Conservation (phyloP, 2,113 vertebrate species). For the Entomyzon cyanotis region DNA sequence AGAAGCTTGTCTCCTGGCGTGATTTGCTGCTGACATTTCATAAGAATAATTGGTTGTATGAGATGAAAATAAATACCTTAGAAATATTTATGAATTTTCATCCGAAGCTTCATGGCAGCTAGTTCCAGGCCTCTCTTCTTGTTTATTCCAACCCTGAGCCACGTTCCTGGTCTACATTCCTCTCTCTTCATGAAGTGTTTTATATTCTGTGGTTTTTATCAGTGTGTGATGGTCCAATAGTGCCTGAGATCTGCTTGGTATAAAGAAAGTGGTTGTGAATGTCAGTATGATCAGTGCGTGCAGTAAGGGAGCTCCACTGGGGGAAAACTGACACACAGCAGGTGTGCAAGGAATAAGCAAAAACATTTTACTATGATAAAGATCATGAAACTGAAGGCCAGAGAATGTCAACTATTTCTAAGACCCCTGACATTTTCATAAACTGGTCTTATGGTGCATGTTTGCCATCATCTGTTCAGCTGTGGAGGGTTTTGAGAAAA, state of each 20-base stretch:
- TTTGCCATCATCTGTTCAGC: conserved; percentile 57
- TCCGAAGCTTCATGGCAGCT: neutral
- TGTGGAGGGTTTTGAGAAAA: neutral
- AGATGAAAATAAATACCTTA: conserved; percentile 24
- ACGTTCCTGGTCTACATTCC: neutral
- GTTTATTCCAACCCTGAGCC: neutral
- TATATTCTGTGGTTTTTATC: neutral
- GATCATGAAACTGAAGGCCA: conserved; percentile 60
- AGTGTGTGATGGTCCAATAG: neutral
- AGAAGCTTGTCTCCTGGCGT: neutral
- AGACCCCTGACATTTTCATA: conserved; percentile 22
- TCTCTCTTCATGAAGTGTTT: neutral
- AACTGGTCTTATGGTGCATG: neutral
- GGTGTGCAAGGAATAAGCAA: conserved; percentile 52
- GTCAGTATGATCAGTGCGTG: neutral
- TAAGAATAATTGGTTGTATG: neutral
- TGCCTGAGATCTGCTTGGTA: neutral
- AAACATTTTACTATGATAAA: conserved; percentile 47
- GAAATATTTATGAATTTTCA: conserved; percentile 20
- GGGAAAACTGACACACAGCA: conserved; percentile 61
- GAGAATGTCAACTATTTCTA: conserved; percentile 55
- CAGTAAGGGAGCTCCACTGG: neutral
- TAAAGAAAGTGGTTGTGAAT: neutral
- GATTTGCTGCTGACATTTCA: neutral
- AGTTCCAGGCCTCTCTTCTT: conserved; percentile 15